Evolutionary conservation across 2,797 vertebrate species (phyloP), one percentile per base, ranked within the genome.

Genomic region (Crax fasciolata): DNA sequence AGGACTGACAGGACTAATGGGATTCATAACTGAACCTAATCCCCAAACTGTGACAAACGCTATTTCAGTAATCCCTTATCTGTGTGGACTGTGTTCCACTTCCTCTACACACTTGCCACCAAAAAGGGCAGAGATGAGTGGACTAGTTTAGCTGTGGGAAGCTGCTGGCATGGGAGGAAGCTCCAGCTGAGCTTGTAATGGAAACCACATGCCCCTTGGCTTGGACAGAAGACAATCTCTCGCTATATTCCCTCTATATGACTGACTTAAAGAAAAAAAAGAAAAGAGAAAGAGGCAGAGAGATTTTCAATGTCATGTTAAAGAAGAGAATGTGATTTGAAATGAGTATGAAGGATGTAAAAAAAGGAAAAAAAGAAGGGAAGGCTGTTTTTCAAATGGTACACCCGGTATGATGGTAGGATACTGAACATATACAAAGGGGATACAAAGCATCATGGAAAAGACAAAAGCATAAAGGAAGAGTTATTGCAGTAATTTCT

Each of bases 151-250:
- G 55, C 75, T 93, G 89, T 63, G 82, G 89, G 85, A 96, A 94
- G 82, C 71, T 95, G 92, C 66, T 94, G 92, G 78, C 87, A 93
- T 66, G 62, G 94, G 87, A 96, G 86, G 90, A 96, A 95, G 61
- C 52, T 93, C 93, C 91, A 93, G 89, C 92, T 80, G 93, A 89
- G 92, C 32, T 90, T 68, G 18, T 85, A 95, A 96, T 95, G 65
- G 86, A 92, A 97, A 96, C 81, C 89, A 96, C 61, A 75, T 80
- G 90, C 18, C n/a, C 57, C 46, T 70, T 77, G 9, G 1, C 85
- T 89, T 44, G 19, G 61, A 63, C 57, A 94, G 68, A 87, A 90
- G 30, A 92, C 57, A 67, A 83, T 68, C 90, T 90, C 72, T 87
- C 84, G 54, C 80, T 87, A 80, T 89, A 87, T 77, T 79, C 70